Evolutionary conservation across 2,797 vertebrate species (phyloP), one percentile per base, ranked within the genome.

Genomic region (Avahi laniger): DNA sequence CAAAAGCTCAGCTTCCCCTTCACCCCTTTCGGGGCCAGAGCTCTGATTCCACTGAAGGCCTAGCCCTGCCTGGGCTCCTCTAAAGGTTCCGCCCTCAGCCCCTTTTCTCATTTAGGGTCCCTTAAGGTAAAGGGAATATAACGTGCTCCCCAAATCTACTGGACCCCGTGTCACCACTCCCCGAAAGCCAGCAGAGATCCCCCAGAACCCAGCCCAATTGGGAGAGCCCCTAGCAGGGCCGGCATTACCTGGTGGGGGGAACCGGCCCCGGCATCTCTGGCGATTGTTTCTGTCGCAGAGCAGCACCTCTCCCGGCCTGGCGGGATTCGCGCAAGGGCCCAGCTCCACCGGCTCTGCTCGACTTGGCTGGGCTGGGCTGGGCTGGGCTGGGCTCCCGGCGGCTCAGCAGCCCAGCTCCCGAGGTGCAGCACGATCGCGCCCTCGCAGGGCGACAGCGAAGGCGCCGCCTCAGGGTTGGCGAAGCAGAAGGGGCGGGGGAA

Each of bases 201-300:
- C 28, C 54, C 30, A 52, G n/a, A 91, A 73, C n/a, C 52, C 65
- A 33, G 30, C 52, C 78, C 82, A n/a, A 65, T 57, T 12, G 38
- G 67, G 69, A 24, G 22, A 76, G 43, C 80, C 82, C 73, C 73
- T 38, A 38, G 24, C 38, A 67, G 79, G 20, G 57, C 67, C 12
- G 11, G 54, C 35, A 57, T 83, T 97, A 98, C 97, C 97, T 98
- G 97, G 96, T 35, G 63, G 61, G n/a, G 83, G 69, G 38, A 75
- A 63, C 70, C 4, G 41, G 92, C 78, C 85, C 97, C 85, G 41
- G 93, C 97, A 98, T 98, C 93, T 91, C 93, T 73, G 92, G 59
- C 1, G 26, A 43, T 50, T 14, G 82, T 88, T 83, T 87, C 48
- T 50, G 92, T 81, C 26, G 83, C 93, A 95, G 67, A 94, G 76